Base-by-base conservation (phyloP, 2,888 invertebrate genomes). In the Thereva nobilitata region DNA sequence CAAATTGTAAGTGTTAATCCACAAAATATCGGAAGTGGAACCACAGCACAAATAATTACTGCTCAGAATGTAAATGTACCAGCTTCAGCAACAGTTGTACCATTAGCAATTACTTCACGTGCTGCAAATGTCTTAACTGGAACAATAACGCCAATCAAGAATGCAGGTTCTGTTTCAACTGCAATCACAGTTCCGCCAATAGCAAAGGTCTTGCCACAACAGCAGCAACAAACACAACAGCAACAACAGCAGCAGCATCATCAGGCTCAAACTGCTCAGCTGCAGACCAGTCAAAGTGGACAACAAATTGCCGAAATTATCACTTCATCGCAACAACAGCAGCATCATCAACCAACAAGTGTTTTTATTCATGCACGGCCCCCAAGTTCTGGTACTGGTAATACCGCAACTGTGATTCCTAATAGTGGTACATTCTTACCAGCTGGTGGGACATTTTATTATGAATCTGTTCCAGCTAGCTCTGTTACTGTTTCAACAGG, bases 381-480 rank as follows among this genome's bases (percentile, higher is more conserved):
- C 6, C 75, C 74, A 7, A 75, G 71, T 64, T 72, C 73, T 12
- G 71, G 70, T 40, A n/a, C 65, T 6, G 55, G 40, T 4, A 40
- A 9, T 9, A 71, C 73, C 3, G 64, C 74, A 4, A 73, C 75
- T 44, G 75, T 73, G 0, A 71, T 75, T 49, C 70, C 74, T 5
- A 72, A 64, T 38, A 67, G 72, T 5, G 72, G 74, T 23, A 72
- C 77, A 0, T 79, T 78, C 66, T 69, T 78, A 52, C 76, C 78
- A 3, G 73, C 76, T 0, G 78, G 78, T 40, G 66, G 69, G 2
- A 79, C 81, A 1, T 80, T 81, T 38, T 81, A 80, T 68, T 81
- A 81, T 68, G 81, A 81, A 70, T 80, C 80, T 1, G 77, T 80
- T 66, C 79, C 80, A 2, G 78, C 78, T 3, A 76, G 73, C 49